A percentile compares a stretch with the other conserved stretches of the same genome.
Evolutionary conservation across 2,113 vertebrate genomes (phyloP).

Genomic region (Tylochromis polylepis): DNA sequence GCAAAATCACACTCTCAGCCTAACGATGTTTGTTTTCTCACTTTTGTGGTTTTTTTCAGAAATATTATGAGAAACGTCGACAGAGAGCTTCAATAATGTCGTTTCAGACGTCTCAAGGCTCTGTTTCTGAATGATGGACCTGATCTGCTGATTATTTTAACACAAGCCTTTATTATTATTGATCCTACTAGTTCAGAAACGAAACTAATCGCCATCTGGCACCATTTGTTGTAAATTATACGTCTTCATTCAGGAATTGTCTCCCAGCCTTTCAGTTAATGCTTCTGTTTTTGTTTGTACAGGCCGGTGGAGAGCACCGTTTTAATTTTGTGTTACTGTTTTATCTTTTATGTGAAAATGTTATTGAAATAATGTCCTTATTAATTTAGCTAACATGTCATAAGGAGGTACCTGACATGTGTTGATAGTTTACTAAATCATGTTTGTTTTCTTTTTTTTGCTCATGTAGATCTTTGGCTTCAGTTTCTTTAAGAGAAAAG

Average conservation of each 20-base stretch:
- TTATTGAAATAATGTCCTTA: background rate
- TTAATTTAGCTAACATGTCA: background rate
- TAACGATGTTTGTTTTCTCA: background rate
- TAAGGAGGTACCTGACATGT: background rate
- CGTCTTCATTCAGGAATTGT: background rate
- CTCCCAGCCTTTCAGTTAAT: background rate
- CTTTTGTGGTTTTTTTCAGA: conserved; percentile 25
- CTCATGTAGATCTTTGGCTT: background rate
- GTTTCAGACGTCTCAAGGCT: background rate
- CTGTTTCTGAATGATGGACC: background rate
- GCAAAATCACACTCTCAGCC: background rate
- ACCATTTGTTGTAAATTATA: fast-evolving
- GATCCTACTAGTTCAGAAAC: background rate
- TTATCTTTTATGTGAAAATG: background rate
- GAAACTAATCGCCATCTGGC: fast-evolving
- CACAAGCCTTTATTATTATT: background rate
- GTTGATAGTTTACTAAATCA: background rate
- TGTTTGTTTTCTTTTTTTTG: background rate
- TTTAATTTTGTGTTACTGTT: background rate
- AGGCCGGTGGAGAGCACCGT: fast-evolving
- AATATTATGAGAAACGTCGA: conserved; percentile 43
- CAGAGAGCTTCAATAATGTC: background rate
- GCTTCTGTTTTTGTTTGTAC: background rate
- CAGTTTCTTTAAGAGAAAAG: background rate
- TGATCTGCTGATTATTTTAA: background rate